Evolutionary conservation across 1,140 invertebrate species (phyloP).

Genomic region (Alviniconcha marisindica): DNA sequence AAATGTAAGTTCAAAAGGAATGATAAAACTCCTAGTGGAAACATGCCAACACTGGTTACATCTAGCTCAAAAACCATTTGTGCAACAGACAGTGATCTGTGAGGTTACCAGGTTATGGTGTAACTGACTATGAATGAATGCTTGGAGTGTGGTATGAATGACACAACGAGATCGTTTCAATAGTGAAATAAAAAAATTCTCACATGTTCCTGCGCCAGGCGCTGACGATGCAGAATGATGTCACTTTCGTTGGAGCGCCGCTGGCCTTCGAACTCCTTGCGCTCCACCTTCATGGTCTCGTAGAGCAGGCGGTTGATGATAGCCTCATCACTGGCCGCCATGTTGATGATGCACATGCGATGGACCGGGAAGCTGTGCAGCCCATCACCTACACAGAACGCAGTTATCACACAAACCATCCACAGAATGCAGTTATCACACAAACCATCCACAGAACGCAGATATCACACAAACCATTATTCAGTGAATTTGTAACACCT

Average conservation of each 20-base stretch:
- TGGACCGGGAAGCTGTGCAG: constrained; percentile 66
- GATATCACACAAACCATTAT: too few relatives aligned
- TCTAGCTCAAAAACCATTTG: too few relatives aligned
- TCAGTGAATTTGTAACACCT: too few relatives aligned
- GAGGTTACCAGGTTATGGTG: too few relatives aligned
- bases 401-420: too few relatives aligned
- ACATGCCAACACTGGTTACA: too few relatives aligned
- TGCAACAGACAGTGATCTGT: too few relatives aligned
- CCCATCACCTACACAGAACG: constrained; percentile 59
- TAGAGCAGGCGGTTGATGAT: constrained; percentile 69
- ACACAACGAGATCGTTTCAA: too few relatives aligned
- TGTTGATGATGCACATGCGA: constrained; percentile 71
- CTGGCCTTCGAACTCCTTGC: constrained; percentile 74
- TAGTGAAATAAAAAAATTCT: constrained; percentile 46
- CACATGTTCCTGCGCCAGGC: constrained; percentile 71
- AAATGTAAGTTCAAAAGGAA: too few relatives aligned
- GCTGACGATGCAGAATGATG: constrained; percentile 70
- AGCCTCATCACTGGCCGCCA: constrained; percentile 72
- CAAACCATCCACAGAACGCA: background rate
- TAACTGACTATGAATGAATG: too few relatives aligned
- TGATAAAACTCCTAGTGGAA: too few relatives aligned
- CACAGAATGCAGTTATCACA: background rate
- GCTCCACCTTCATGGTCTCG: constrained; percentile 72
- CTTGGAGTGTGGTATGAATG: too few relatives aligned
- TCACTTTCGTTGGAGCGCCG: constrained; percentile 72